Conservation (phyloP, 2,888 invertebrate species). For the Ochlodes sylvanus region DNA sequence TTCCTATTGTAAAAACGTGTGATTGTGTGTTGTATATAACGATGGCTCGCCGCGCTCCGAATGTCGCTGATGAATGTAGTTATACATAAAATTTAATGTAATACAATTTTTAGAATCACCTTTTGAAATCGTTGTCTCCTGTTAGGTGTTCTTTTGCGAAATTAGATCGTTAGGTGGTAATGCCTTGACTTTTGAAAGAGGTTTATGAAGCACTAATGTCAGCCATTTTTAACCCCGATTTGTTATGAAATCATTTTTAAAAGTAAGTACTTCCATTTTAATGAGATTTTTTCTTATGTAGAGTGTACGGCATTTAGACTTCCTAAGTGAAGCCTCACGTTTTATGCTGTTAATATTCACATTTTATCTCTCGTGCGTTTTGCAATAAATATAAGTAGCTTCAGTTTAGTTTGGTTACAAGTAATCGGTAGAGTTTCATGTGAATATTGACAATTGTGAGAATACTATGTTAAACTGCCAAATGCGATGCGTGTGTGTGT, state of each 20-base stretch:
- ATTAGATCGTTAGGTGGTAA: slow-evolving; percentile 70
- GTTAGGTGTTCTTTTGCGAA: slow-evolving; percentile 73
- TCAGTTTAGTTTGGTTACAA: slow-evolving; percentile 40
- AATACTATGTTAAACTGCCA: slow-evolving; percentile 79
- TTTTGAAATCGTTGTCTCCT: slow-evolving; percentile 64
- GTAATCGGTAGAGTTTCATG: slow-evolving; percentile 56
- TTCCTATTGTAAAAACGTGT: slow-evolving; percentile 82
- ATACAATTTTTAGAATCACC: slow-evolving; percentile 53
- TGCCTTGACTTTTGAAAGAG: slow-evolving; percentile 47
- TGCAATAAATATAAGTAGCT: slow-evolving; percentile 49
- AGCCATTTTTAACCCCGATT: slow-evolving; percentile 81
- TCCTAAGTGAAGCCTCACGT: slow-evolving; percentile 69
- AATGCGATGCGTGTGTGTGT: slow-evolving; percentile 64
- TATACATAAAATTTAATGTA: slow-evolving; percentile 55
- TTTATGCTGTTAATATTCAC: slow-evolving; percentile 70
- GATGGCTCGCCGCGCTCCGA: slow-evolving; percentile 63
- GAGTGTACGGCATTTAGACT: slow-evolving; percentile 74
- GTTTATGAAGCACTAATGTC: slow-evolving; percentile 77
- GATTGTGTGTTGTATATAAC: slow-evolving; percentile 81
- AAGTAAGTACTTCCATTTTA: slow-evolving; percentile 84
- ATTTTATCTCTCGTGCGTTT: slow-evolving; percentile 58
- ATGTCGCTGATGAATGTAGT: slow-evolving; percentile 63
- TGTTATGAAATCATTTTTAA: slow-evolving; percentile 69
- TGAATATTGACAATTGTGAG: slow-evolving; percentile 74
- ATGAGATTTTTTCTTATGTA: slow-evolving; percentile 80